Evolutionary conservation across 2,797 vertebrate species (phyloP), one percentile per base, ranked within the genome.

Genomic region (Alcedo atthis): DNA sequence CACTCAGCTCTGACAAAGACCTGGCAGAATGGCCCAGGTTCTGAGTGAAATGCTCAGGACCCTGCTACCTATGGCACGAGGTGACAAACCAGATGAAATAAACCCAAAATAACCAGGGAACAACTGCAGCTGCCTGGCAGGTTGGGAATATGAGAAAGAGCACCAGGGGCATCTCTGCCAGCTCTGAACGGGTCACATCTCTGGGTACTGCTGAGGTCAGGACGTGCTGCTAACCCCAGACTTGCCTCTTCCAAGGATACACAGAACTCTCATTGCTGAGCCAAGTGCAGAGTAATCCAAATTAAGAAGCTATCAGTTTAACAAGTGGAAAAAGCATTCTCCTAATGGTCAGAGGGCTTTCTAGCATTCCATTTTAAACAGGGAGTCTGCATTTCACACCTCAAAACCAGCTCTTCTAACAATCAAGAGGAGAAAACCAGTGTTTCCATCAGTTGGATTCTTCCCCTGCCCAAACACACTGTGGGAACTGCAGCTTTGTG

Each of bases 191-290:
- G 32, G n/a, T 17, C 59, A 48, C 22, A n/a, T 8, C 37, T 3
- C 11, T 2, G 8, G 33, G 6, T 8, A 19, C 32, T 17, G 26
- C 43, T 4, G 22, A 68, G 11, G 19, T 32, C 10, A 28, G 54
- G 26, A 33, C 35, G 8, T 1, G 5, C 3, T 19, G 43, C 51
- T 61, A 33, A 42, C 28, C 11, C 15, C 13, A 1, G 2, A 8
- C 15, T 28, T 19, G 33, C 15, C 30, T 45, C 37, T 30, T 16
- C 10, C 58, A 54, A 0, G 6, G 25, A 49, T 1, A 57, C 2
- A 35, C 18, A 64, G 8, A 81, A 17, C 37, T 26, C 46, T 14
- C 24, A 11, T 7, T 8, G 8, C 40, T 18, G 6, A 77, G 5
- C 11, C 20, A 59, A 21, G 20, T 2, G 32, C 7, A 43, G 5